Percentiles rank a stretch among this genome's conserved stretches.
Conservation (phyloP, 2,113 vertebrate genomes). For the Pungitius pungitius region DNA sequence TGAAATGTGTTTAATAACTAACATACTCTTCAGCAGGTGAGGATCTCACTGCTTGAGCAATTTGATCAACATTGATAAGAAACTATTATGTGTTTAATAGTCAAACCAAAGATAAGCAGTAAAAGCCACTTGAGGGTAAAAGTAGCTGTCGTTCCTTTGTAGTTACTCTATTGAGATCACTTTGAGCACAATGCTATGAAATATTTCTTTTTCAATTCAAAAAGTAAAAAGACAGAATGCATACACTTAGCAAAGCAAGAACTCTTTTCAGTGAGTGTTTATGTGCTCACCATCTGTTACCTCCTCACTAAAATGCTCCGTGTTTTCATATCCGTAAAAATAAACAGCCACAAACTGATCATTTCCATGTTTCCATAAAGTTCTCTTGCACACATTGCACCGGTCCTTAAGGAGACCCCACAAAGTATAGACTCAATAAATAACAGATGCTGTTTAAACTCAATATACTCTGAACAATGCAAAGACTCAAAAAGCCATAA, state of each 20-base stretch:
- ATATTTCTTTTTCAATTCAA: not conserved
- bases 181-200: not conserved
- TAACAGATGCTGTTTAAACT: conserved; percentile 23
- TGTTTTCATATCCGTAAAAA: conserved; percentile 43
- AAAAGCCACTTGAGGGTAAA: not conserved
- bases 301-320: conserved; percentile 1
- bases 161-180: not conserved
- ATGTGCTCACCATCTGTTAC: conserved; percentile 24
- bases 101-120: not conserved
- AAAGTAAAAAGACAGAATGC: not conserved
- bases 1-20: not conserved
- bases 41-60: not conserved
- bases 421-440: conserved; percentile 6
- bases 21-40: not conserved
- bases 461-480: conserved; percentile 3
- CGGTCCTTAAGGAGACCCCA: conserved; percentile 2
- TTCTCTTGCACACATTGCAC: conserved; percentile 1
- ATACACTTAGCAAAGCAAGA: not conserved
- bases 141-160: not conserved
- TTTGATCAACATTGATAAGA: not conserved
- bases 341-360: conserved; percentile 37
- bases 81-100: not conserved
- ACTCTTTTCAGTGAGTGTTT: not conserved
- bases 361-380: conserved; percentile 43
- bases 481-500: conserved; percentile 25